A percentile compares a stretch with the other conserved stretches of the same genome.
Evolutionary conservation across 2,888 invertebrate genomes (phyloP).

Genomic region (Venustoraphidia nigricollis): DNA sequence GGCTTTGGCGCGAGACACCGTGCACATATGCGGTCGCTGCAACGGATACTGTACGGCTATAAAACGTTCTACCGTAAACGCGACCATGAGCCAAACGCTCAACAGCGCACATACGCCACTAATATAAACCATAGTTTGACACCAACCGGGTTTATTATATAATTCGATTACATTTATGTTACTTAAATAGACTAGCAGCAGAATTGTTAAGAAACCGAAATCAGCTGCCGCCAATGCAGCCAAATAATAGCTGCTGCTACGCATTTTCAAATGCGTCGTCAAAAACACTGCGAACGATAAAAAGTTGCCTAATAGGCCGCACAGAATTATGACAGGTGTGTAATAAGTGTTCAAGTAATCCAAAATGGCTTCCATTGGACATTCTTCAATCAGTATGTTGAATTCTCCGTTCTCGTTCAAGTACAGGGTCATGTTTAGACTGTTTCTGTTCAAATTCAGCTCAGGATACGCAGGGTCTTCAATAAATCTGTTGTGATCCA

Average conservation of each 20-base stretch:
- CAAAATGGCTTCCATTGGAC: constrained; percentile 21
- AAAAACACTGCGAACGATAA: constrained; percentile 42
- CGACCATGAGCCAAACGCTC: constrained; percentile 53
- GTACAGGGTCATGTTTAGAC: too few species aligned
- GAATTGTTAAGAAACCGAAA: constrained; percentile 36
- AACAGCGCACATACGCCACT: constrained; percentile 42
- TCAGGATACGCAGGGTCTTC: too few species aligned
- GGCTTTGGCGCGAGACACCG: constrained; percentile 38
- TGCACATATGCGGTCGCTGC: constrained; percentile 41
- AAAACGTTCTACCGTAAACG: constrained; percentile 52
- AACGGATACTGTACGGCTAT: constrained; percentile 49
- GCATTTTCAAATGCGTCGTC: constrained; percentile 39
- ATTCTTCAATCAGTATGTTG: not conserved
- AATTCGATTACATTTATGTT: constrained; percentile 30
- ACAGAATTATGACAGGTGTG: constrained; percentile 38
- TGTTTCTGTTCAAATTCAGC: too few species aligned
- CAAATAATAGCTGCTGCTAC: constrained; percentile 47
- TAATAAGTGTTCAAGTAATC: constrained; percentile 37
- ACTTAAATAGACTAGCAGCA: constrained; percentile 37
- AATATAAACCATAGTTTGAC: constrained; percentile 34
- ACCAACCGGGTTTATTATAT: constrained; percentile 38
- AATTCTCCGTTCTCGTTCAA: too few species aligned
- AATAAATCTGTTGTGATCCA: too few species aligned
- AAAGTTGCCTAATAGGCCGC: constrained; percentile 43
- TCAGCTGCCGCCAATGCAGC: constrained; percentile 45